phyloP scores from a whole-genome alignment of 2,113 vertebrate genomes.

The Halichoeres trimaculatus region DNA sequence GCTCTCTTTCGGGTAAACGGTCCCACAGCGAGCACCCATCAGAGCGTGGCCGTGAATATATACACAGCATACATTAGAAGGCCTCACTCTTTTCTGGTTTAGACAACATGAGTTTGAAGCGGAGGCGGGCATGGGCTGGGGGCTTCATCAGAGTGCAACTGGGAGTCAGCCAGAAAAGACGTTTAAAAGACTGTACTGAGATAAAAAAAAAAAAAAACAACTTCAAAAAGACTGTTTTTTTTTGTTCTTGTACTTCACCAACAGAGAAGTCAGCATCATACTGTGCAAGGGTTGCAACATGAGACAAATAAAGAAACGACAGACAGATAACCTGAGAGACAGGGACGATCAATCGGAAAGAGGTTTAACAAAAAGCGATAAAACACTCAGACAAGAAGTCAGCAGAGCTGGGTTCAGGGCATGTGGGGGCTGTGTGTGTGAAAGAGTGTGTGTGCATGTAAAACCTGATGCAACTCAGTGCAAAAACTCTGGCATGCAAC shows the following conservation, averaged over 20 bases:
- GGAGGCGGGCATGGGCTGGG: neutral
- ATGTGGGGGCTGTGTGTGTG: neutral
- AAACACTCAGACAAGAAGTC: conserved; percentile 30
- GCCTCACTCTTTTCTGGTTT: conserved; percentile 23
- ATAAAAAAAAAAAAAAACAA: conserved; percentile 12
- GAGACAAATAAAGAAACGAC: conserved; percentile 6
- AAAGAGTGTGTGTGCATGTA: neutral
- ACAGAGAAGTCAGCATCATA: conserved; percentile 10
- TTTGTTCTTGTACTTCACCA: conserved; percentile 1
- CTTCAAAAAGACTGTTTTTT: conserved; percentile 11
- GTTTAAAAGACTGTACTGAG: neutral
- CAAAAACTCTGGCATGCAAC: conserved; percentile 31
- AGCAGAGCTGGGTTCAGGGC: conserved; percentile 2
- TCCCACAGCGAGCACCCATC: conserved; percentile 21
- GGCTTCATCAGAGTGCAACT: conserved; percentile 1
- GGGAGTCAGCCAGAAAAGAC: neutral
- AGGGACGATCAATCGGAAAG: conserved; percentile 16
- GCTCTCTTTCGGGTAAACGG: conserved; percentile 36
- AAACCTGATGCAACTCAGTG: conserved; percentile 41
- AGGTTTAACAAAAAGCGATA: conserved; percentile 26
- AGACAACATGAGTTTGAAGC: conserved; percentile 7
- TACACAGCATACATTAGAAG: conserved; percentile 39
- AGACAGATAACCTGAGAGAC: conserved; percentile 35
- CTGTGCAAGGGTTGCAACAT: conserved; percentile 30
- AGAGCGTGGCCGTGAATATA: conserved; percentile 42